These are phyloP conservation scores for Anseranas semipalmata DNA, from an alignment of 2,113 vertebrate genomes.

Conservation along the genomic window DNA sequence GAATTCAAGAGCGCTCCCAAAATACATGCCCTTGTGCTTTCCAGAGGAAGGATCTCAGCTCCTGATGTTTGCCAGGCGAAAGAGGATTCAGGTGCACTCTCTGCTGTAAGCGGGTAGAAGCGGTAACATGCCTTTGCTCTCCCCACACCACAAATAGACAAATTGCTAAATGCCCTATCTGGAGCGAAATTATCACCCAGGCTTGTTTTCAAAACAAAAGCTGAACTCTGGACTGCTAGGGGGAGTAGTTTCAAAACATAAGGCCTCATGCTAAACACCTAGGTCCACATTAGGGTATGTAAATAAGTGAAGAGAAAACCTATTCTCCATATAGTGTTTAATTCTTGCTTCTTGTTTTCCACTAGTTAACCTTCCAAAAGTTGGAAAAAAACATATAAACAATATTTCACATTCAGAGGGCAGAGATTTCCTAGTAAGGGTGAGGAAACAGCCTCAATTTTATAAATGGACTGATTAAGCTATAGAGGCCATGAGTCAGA, in stretches of 20 bases:
- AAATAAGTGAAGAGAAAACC: neutral
- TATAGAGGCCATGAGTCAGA: slow-evolving; percentile 57
- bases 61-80: neutral
- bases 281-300: neutral
- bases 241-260: neutral
- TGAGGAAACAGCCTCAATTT: slow-evolving; percentile 42
- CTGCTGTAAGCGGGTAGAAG: neutral
- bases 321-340: neutral
- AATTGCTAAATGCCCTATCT: neutral
- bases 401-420: slow-evolving; percentile 24
- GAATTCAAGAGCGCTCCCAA: neutral
- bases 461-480: slow-evolving; percentile 49
- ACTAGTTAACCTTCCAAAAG: neutral
- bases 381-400: slow-evolving; percentile 9
- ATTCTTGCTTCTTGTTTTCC: neutral
- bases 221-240: neutral
- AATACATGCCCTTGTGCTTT: neutral
- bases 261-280: neutral
- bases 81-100: neutral
- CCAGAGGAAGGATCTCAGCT: neutral
- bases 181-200: neutral
- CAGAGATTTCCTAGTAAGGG: slow-evolving; percentile 27
- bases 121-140: neutral
- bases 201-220: slow-evolving; percentile 26
- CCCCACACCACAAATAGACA: neutral